Percentiles rank a stretch among this genome's conserved stretches.
These are phyloP conservation scores for Merops nubicus DNA, from an alignment of 2,113 vertebrate species.

Conservation along the genomic window DNA sequence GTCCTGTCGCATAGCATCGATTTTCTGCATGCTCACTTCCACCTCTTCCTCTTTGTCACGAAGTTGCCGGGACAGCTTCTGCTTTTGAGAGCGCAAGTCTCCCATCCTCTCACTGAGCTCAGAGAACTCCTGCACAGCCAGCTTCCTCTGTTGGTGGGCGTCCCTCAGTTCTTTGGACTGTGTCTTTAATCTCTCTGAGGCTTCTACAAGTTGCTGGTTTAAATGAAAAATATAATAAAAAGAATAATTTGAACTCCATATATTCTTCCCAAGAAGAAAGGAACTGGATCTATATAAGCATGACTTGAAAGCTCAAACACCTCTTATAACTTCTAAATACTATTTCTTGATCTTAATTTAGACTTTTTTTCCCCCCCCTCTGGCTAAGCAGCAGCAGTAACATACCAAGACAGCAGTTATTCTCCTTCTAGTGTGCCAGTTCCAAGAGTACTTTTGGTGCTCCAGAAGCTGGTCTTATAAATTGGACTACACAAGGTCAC, in stretches of 20 bases:
- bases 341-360: not conserved
- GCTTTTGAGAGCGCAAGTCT: constrained; percentile 90
- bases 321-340: not conserved
- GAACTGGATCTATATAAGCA: not conserved
- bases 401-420: not conserved
- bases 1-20: constrained; percentile 89
- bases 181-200: constrained; percentile 87
- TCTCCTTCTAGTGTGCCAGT: not conserved
- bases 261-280: not conserved
- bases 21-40: constrained; percentile 87
- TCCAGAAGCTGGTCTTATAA: not conserved
- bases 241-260: not conserved
- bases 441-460: not conserved
- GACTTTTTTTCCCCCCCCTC: too few species aligned
- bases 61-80: constrained; percentile 90
- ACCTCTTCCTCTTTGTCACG: constrained; percentile 94
- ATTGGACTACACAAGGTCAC: not conserved
- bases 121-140: constrained; percentile 91
- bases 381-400: not conserved
- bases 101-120: constrained; percentile 91
- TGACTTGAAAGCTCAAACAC: not conserved
- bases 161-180: constrained; percentile 94
- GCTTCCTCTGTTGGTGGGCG: constrained; percentile 90
- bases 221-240: not conserved
- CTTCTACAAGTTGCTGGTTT: constrained; percentile 88